Evolutionary conservation across 1,140 invertebrate species (phyloP).

Genomic region (Magallana ariakensis): DNA sequence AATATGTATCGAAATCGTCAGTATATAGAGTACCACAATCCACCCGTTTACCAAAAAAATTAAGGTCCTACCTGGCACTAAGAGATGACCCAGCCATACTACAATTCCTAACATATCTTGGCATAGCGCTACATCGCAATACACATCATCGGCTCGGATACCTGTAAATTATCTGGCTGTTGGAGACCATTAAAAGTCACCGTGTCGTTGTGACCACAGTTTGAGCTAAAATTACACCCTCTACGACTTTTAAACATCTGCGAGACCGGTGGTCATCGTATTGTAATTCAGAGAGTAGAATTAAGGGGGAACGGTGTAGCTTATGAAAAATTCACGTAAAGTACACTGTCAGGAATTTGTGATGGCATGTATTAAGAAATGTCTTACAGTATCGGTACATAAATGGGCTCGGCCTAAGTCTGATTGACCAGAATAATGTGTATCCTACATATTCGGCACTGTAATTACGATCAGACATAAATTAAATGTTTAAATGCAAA

Average conservation of each 20-base stretch:
- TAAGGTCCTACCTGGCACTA: slow-evolving; percentile 4
- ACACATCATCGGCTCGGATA: slow-evolving; percentile 9
- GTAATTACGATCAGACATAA: no score
- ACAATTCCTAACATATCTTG: background rate
- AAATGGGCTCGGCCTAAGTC: background rate
- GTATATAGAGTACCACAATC: no score
- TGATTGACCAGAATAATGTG: no score
- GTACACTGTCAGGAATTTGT: background rate
- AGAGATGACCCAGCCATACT: background rate
- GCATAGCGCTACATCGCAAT: slow-evolving; percentile 11
- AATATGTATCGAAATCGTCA: no score
- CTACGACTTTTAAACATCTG: slow-evolving; percentile 25
- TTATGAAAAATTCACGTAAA: background rate
- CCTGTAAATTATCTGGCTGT: background rate
- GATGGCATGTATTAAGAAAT: background rate
- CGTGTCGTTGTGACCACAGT: slow-evolving; percentile 5
- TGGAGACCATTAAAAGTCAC: background rate
- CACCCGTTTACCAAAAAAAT: background rate
- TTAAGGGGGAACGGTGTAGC: background rate
- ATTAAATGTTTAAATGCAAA: no score
- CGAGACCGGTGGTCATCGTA: background rate
- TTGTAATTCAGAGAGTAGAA: background rate
- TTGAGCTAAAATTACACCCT: background rate
- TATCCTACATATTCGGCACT: no score
- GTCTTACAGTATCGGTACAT: background rate